Base-by-base conservation (phyloP, 1,140 invertebrate genomes). In the Megalopta genalis region DNA sequence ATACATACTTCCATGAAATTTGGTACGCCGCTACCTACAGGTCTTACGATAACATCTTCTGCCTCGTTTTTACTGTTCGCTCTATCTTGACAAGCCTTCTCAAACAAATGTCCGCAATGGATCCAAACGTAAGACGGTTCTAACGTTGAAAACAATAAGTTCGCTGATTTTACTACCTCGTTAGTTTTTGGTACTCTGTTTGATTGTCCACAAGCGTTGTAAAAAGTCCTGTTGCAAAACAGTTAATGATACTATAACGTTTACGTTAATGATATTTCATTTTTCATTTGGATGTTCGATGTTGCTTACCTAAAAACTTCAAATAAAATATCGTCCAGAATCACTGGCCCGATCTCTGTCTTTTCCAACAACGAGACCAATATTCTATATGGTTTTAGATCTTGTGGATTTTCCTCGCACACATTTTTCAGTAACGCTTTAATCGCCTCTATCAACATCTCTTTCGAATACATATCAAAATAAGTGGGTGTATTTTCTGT, bases 51-150 rank as follows among this genome's bases (percentile, higher is more conserved):
- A 86, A 75, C 84, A 66, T 79, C 86, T 71, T 72, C 78, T 77
- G 12, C 39, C 7, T 84, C 82, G 39, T 82, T 57, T 49, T 83
- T 79, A n/a, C 81, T 89, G 81, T 86, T 89, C 49, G 89, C 81
- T 77, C 87, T 88, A 27, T 77, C 83, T 52, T 93, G 90, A 87
- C 95, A 96, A 16, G 96, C 94, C 76, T 94, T 94, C 67, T 95
- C 93, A 89, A 96, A 97, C 72, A 96, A 91, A 63, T 94, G 94
- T 4, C 95, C 96, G 76, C 97, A 95, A 89, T 97, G 98, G 80
- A 95, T 95, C 98, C 98, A 98, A 64, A 98, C 95, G 88, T 97
- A 98, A 65, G 95, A 95, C 2, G 96, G 95, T 87, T 98, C 97
- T 66, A 98, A 93, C 2, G 97, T 96, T 46, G 96, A 96, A 88